Evolutionary conservation across 2,888 invertebrate genomes (phyloP).

Genomic region (Lysandra bellargus): DNA sequence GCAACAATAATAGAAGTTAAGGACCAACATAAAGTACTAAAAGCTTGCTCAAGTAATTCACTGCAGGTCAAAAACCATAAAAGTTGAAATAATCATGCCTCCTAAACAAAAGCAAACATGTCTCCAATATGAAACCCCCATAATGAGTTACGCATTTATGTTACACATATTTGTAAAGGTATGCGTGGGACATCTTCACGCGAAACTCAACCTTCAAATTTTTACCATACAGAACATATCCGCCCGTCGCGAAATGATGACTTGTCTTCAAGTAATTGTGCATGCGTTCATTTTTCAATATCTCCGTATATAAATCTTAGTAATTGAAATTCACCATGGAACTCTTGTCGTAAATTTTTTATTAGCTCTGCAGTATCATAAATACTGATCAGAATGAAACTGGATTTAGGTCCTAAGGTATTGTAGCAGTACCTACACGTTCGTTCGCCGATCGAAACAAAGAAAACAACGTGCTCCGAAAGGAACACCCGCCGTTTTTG

Average conservation of each 20-base stretch:
- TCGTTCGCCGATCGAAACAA: too few relatives aligned
- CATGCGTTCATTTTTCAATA: conserved; percentile 29
- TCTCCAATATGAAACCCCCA: neutral
- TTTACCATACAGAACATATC: neutral
- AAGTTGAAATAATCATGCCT: neutral
- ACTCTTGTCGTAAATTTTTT: conserved; percentile 30
- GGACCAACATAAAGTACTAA: too few relatives aligned
- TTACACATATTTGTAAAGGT: conserved; percentile 23
- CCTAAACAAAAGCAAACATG: neutral
- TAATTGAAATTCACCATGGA: conserved; percentile 31
- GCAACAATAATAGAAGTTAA: too few relatives aligned
- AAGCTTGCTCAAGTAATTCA: neutral
- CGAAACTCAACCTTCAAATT: neutral
- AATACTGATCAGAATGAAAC: conserved; percentile 24
- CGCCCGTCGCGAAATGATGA: neutral
- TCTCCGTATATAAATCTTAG: conserved; percentile 29
- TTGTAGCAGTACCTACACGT: too few relatives aligned
- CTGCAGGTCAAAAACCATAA: neutral
- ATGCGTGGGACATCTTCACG: neutral
- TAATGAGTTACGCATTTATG: conserved; percentile 14
- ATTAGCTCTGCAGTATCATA: conserved; percentile 25
- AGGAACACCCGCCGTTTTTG: too few relatives aligned
- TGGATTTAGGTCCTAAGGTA: conserved; percentile 14
- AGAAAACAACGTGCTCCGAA: too few relatives aligned
- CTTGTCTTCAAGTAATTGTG: conserved; percentile 27